These are phyloP conservation scores for Chymomyza costata DNA, from an alignment of 1,140 invertebrate genomes.

Conservation along the genomic window DNA sequence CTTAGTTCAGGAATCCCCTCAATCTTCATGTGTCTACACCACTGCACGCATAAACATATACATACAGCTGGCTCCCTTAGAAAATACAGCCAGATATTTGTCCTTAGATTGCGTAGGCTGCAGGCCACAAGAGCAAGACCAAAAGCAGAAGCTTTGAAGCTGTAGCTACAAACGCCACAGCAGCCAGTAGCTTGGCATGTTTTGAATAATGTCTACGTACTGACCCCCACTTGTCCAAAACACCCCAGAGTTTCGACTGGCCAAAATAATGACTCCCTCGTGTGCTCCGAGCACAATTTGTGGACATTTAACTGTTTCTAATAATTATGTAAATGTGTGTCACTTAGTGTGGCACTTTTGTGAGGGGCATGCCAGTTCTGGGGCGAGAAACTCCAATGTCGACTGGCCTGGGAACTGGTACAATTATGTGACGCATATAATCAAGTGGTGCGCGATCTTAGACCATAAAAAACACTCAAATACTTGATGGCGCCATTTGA, in stretches of 20 bases:
- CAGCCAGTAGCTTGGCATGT: slow-evolving; percentile 1
- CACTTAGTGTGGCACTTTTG: slow-evolving; percentile 51
- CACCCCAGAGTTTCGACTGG: slow-evolving; percentile 10
- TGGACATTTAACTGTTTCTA: slow-evolving; percentile 73
- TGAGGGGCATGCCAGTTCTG: slow-evolving; percentile 8
- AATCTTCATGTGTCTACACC: too few species aligned
- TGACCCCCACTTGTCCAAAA: slow-evolving; percentile 14
- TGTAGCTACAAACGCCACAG: slow-evolving; percentile 17
- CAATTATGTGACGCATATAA: slow-evolving; percentile 52
- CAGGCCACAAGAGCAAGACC: slow-evolving; percentile 5
- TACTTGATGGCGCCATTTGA: slow-evolving; percentile 11
- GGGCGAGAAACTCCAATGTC: not conserved
- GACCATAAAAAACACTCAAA: slow-evolving; percentile 38
- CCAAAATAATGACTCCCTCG: slow-evolving; percentile 55
- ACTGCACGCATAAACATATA: too few species aligned
- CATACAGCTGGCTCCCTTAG: slow-evolving; percentile 33
- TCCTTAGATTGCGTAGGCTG: slow-evolving; percentile 54
- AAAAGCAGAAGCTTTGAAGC: slow-evolving; percentile 8
- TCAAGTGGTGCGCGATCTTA: slow-evolving; percentile 31
- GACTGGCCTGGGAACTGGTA: slow-evolving; percentile 14
- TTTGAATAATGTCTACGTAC: slow-evolving; percentile 44
- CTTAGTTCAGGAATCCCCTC: too few species aligned
- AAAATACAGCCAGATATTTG: slow-evolving; percentile 58
- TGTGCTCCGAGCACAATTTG: slow-evolving; percentile 57
- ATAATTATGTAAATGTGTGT: slow-evolving; percentile 70